phyloP scores from a whole-genome alignment of 2,113 vertebrate genomes.

The Symphodus melops region DNA sequence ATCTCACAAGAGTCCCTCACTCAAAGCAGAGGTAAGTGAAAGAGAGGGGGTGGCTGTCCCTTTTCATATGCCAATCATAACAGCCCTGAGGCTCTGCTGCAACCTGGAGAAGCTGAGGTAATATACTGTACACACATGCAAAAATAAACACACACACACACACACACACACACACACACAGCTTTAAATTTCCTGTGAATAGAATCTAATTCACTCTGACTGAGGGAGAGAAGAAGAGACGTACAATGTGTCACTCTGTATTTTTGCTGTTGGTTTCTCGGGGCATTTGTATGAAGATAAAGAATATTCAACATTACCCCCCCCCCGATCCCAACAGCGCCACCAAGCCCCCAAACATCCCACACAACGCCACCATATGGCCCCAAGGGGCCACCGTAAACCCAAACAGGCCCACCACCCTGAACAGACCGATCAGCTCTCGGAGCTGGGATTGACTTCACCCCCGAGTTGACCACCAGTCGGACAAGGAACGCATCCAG shows the following conservation, averaged over 20 bases:
- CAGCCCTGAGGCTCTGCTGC: slow-evolving; percentile 18
- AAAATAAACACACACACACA: slow-evolving; percentile 8
- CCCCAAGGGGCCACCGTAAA: no score
- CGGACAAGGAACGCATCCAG: no score
- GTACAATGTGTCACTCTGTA: neutral
- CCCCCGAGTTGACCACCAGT: no score
- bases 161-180: slow-evolving; percentile 11
- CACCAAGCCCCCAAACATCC: no score
- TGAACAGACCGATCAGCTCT: no score
- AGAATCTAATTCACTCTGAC: slow-evolving; percentile 2
- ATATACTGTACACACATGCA: slow-evolving; percentile 15
- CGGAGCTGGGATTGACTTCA: no score
- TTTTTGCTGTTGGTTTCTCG: neutral
- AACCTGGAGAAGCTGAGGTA: slow-evolving; percentile 17
- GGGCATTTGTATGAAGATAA: no score
- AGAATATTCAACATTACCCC: neutral
- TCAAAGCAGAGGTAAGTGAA: slow-evolving; percentile 53
- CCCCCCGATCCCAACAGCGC: no score
- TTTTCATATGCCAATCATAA: slow-evolving; percentile 65
- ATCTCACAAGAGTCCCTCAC: slow-evolving; percentile 32
- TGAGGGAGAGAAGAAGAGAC: neutral
- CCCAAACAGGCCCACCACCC: no score
- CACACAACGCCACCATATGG: no score
- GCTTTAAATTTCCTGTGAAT: neutral
- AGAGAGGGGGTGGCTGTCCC: slow-evolving; percentile 4